Conservation (phyloP, 1,140 invertebrate genomes). For the Apis cerana region DNA sequence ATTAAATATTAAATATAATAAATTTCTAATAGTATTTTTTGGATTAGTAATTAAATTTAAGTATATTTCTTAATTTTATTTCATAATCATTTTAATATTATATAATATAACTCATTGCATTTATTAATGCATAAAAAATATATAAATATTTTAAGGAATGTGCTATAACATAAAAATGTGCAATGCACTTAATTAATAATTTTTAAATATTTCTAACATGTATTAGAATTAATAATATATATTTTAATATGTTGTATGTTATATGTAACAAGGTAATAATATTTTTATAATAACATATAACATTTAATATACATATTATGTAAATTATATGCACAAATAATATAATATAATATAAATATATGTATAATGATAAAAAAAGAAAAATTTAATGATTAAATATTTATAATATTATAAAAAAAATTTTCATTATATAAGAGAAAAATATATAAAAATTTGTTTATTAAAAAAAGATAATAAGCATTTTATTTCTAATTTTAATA, state of each 20-base stretch:
- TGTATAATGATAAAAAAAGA: not conserved
- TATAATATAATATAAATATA: constrained; percentile 11
- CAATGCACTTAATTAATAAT: too few relatives aligned
- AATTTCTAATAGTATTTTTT: not conserved
- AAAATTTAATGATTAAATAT: not conserved
- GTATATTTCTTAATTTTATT: too few relatives aligned
- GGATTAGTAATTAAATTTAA: not conserved
- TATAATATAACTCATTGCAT: not conserved
- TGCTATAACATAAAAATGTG: constrained; percentile 20
- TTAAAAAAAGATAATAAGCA: not conserved
- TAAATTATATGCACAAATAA: not conserved
- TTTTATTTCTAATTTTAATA: not conserved
- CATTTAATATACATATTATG: constrained; percentile 25
- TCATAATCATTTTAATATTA: not conserved
- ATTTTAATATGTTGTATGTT: not conserved
- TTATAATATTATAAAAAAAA: not conserved
- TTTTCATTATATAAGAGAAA: too few relatives aligned
- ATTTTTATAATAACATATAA: not conserved
- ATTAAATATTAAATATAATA: not conserved
- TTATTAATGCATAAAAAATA: not conserved
- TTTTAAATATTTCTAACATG: constrained; percentile 28
- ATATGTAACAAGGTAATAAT: too few relatives aligned
- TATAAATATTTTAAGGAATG: constrained; percentile 39
- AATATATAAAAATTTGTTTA: not conserved
- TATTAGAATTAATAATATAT: not conserved